These are phyloP conservation scores for Pangasius larnaudii DNA, from an alignment of 2,797 vertebrate species.

Conservation along the genomic window DNA sequence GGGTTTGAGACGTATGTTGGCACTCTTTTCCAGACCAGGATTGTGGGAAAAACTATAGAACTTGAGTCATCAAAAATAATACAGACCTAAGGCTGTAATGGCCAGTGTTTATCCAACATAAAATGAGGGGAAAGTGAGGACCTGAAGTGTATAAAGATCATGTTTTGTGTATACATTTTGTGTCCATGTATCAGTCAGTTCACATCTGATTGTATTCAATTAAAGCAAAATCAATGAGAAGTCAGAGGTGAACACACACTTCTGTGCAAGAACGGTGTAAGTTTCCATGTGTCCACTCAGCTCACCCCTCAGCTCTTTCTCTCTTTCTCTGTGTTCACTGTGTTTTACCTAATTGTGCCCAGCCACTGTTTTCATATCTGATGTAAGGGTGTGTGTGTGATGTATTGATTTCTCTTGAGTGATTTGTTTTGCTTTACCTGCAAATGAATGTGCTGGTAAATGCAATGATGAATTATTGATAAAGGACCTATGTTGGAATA, in stretches of 20 bases:
- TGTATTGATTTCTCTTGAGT: constrained; percentile 28
- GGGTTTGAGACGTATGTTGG: background rate
- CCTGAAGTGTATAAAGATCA: background rate
- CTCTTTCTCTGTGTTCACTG: background rate
- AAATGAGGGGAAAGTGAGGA: background rate
- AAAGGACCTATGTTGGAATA: background rate
- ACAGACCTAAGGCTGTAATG: background rate
- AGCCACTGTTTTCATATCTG: background rate
- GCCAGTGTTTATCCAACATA: background rate
- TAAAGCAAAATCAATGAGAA: background rate
- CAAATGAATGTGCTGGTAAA: constrained; percentile 32
- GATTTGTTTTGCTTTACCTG: constrained; percentile 36
- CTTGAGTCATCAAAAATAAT: background rate
- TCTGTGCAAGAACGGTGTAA: background rate
- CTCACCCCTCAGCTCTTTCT: background rate
- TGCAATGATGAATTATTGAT: constrained; percentile 38
- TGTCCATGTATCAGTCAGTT: background rate
- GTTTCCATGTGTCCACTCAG: background rate
- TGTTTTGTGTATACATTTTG: background rate
- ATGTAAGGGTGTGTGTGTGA: background rate
- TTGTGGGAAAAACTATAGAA: background rate
- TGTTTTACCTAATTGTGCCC: background rate
- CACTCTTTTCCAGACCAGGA: background rate
- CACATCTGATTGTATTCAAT: background rate
- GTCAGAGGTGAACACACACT: background rate